Conservation (phyloP, 2,113 vertebrate species). For the Oryctolagus cuniculus region mOryCun1.1 NC_091447.1:32141001-32141500, state of each 20-base stretch:
- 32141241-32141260: slow-evolving; percentile 47
- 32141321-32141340: neutral
- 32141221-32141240: slow-evolving; percentile 80
- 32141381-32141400: neutral
- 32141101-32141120: slow-evolving; percentile 94
- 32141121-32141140: slow-evolving; percentile 89
- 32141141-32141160: slow-evolving; percentile 96
- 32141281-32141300: neutral
- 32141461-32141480: neutral
- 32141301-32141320: neutral
- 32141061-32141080: slow-evolving; percentile 96
- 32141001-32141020: slow-evolving; percentile 94
- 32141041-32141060: slow-evolving; percentile 96
- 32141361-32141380: neutral
- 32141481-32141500: slow-evolving; percentile 67
- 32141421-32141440: neutral
- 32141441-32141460: slow-evolving; percentile 74
- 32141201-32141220: slow-evolving; percentile 70
- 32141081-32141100: slow-evolving; percentile 98
- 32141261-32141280: slow-evolving; percentile 21
- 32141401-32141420: neutral
- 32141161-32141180: slow-evolving; percentile 96
- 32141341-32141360: neutral
- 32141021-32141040: slow-evolving; percentile 95
- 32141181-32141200: slow-evolving; percentile 97